A percentile compares a stretch with the other conserved stretches of the same genome.
phyloP scores from a whole-genome alignment of 2,888 invertebrate species.

The Nymphalis urticae region DNA sequence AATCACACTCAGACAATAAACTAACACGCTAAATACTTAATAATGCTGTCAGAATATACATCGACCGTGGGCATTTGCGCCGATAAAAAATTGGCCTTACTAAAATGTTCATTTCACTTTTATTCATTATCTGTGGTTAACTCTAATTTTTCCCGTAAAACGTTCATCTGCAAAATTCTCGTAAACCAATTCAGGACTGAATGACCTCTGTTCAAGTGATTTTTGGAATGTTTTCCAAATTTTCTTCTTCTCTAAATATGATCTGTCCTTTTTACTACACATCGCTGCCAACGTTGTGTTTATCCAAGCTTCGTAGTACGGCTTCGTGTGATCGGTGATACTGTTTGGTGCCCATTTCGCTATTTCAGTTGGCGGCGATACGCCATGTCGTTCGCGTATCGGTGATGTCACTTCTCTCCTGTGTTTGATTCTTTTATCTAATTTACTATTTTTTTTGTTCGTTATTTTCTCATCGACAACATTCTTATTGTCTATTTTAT shows the following conservation, averaged over 20 bases:
- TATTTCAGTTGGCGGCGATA: slow-evolving; percentile 58
- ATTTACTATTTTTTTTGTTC: slow-evolving; percentile 30
- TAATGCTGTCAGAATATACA: too few relatives aligned
- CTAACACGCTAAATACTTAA: too few relatives aligned
- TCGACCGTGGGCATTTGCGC: too few relatives aligned
- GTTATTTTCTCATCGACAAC: background rate
- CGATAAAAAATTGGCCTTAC: too few relatives aligned
- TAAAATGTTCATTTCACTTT: background rate
- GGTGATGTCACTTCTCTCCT: slow-evolving; percentile 35
- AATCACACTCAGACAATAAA: too few relatives aligned
- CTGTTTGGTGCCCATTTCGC: slow-evolving; percentile 63
- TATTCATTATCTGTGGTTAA: slow-evolving; percentile 44
- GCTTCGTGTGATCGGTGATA: slow-evolving; percentile 54
- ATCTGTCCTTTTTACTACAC: slow-evolving; percentile 49
- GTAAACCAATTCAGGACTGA: slow-evolving; percentile 52
- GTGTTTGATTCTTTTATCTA: slow-evolving; percentile 14
- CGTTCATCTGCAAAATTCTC: slow-evolving; percentile 53
- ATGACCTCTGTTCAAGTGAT: slow-evolving; percentile 42
- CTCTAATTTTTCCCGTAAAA: slow-evolving; percentile 60
- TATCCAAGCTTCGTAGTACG: slow-evolving; percentile 73
- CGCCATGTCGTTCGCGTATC: slow-evolving; percentile 14
- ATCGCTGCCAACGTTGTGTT: slow-evolving; percentile 60
- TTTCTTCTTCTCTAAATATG: slow-evolving; percentile 44
- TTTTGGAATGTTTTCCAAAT: slow-evolving; percentile 46
- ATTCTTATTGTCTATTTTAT: background rate